A percentile compares a stretch with the other conserved stretches of the same genome.
These are phyloP conservation scores for Ficedula albicollis DNA, from an alignment of 2,797 vertebrate species.

Conservation along the genomic window DNA sequence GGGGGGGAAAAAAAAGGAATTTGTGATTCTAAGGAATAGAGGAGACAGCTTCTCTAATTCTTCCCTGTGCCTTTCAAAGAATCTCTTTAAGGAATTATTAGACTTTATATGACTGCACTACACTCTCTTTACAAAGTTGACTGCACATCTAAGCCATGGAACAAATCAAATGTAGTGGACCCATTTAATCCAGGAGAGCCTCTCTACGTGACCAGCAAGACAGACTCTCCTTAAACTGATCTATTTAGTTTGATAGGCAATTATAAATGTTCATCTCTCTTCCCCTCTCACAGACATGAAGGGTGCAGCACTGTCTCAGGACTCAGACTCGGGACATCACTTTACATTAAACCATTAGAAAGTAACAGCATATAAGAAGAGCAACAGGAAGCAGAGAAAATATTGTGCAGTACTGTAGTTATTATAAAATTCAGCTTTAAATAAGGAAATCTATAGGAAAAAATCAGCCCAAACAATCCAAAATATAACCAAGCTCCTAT, in stretches of 20 bases:
- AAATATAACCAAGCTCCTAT: not conserved
- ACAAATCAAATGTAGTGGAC: constrained; percentile 14
- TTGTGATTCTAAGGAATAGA: not conserved
- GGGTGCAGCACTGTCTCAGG: not conserved
- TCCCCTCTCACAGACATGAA: not conserved
- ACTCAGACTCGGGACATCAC: not conserved
- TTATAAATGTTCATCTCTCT: not conserved
- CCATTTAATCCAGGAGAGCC: constrained; percentile 1
- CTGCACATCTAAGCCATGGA: not conserved
- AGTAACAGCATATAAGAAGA: not conserved
- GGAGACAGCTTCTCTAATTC: not conserved
- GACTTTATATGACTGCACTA: not conserved
- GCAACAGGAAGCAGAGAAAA: not conserved
- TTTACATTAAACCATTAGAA: not conserved
- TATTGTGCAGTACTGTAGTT: not conserved
- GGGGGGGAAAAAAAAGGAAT: not conserved
- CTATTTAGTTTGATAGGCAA: not conserved
- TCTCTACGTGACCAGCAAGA: not conserved
- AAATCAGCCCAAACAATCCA: not conserved
- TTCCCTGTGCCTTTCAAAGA: not conserved
- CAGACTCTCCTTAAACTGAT: not conserved
- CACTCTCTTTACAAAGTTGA: not conserved
- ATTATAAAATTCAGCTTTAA: not conserved
- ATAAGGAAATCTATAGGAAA: not conserved
- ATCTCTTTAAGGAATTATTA: not conserved